Percentiles rank a stretch among this genome's conserved stretches.
Conservation (phyloP, 2,888 invertebrate species). For the Agonopterix arenella region DNA sequence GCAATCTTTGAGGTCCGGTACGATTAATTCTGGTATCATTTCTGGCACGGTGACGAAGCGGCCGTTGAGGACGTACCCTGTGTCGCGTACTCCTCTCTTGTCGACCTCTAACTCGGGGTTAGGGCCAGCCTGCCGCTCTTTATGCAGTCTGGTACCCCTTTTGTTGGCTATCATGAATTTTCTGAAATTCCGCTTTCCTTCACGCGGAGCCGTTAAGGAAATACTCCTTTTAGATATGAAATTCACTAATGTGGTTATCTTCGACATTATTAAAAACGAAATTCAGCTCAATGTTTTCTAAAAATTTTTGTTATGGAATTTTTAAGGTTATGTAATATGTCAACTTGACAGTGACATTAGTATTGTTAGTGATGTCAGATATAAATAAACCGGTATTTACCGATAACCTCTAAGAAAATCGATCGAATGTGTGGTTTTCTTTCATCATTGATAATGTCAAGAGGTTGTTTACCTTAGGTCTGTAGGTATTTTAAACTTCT, state of each 20-base stretch:
- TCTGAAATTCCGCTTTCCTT: constrained; percentile 88
- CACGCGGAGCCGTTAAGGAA: constrained; percentile 48
- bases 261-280: constrained; percentile 45
- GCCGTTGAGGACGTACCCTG: constrained; percentile 76
- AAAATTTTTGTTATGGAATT: too few relatives aligned
- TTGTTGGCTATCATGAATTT: constrained; percentile 88
- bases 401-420: too few relatives aligned
- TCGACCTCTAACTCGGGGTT: constrained; percentile 82
- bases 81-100: constrained; percentile 82
- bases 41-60: constrained; percentile 84
- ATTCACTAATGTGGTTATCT: constrained; percentile 44
- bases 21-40: constrained; percentile 94
- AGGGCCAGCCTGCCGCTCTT: constrained; percentile 74
- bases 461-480: too few relatives aligned
- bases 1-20: constrained; percentile 91
- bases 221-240: constrained; percentile 50
- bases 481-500: too few relatives aligned
- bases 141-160: constrained; percentile 82
- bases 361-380: too few relatives aligned
- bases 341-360: too few relatives aligned
- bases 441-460: too few relatives aligned
- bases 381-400: too few relatives aligned
- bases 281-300: background rate
- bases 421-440: too few relatives aligned
- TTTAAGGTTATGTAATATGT: too few relatives aligned